Base-by-base conservation (phyloP, 2,797 vertebrate genomes). In the Sebastes diaconus region DNA sequence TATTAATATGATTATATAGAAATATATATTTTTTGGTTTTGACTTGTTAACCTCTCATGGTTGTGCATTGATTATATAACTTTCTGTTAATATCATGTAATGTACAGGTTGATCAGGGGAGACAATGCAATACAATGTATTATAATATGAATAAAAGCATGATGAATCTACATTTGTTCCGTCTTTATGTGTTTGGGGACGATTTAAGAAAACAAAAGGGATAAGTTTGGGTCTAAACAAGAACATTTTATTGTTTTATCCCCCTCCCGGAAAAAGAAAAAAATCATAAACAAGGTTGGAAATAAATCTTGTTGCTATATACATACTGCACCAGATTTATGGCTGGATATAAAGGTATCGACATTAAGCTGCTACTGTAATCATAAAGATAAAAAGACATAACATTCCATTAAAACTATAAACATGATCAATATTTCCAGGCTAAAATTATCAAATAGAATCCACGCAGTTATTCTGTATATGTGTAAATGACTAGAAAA, bases 401-500 rank as follows among this genome's bases (percentile, higher is more conserved):
- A 92, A 95, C 89, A 92, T 84, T 87, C 81, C 84, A 87, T 90
- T 92, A 87, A 90, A 94, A 93, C 94, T 94, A 93, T 90, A 92
- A 93, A 92, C 94, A 95, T 96, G 93, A 96, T 93, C 90, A 92
- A 93, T 90, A 91, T 94, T 88, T 89, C 83, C 86, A 92, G 92
- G 93, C 95, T 96, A 94, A 89, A 92, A 84, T 95, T 68, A 96
- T 96, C 96, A 95, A 96, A 96, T 86, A 83, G 85, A 83, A 84
- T 86, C 74, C 73, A 95, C 94, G 92, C 91, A 96, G 94, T 95
- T 95, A 95, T 95, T 95, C 20, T 32, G 27, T 93, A 87, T 84
- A 87, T 92, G 88, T 94, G 93, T 88, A 92, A 94, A 94, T 95
- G 95, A 96, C 97, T 98, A 97, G 95, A 98, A 99, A 97, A 95